Percentiles rank a stretch among this genome's conserved stretches.
Evolutionary conservation across 2,113 vertebrate genomes (phyloP).

Genomic region (Tragulus kanchil): DNA sequence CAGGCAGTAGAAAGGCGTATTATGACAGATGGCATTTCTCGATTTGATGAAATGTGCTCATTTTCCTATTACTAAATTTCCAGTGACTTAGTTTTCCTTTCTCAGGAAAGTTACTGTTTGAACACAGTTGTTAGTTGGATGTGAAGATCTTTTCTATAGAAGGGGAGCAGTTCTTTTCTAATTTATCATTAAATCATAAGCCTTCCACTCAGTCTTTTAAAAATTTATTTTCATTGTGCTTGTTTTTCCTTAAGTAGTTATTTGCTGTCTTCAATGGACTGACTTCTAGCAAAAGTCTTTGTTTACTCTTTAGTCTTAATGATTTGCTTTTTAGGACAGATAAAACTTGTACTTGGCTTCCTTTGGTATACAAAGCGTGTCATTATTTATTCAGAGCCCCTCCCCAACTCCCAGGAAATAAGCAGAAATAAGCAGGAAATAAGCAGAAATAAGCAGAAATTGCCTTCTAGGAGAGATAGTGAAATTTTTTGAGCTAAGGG

Average conservation of each 20-base stretch:
- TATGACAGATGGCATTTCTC: background rate
- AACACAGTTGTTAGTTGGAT: background rate
- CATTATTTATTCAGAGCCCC: background rate
- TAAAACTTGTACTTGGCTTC: slow-evolving; percentile 8
- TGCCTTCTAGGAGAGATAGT: background rate
- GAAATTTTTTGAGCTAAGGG: background rate
- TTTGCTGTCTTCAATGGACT: background rate
- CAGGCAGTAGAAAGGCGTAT: background rate
- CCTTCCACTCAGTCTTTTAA: background rate
- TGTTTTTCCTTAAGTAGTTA: background rate
- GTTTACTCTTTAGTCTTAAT: background rate
- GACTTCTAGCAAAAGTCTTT: background rate
- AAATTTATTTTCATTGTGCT: background rate
- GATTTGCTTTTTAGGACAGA: background rate
- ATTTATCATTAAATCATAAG: background rate
- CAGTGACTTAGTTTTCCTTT: background rate
- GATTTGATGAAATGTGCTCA: background rate
- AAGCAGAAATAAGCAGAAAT: background rate
- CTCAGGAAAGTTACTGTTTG: background rate
- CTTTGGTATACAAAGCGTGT: background rate
- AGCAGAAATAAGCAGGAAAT: background rate
- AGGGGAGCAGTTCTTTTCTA: background rate
- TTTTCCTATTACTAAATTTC: background rate
- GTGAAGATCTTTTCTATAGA: background rate
- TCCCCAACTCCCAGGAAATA: background rate